Conservation (phyloP, 1,140 invertebrate species). For the Octopus bimaculoides region DNA sequence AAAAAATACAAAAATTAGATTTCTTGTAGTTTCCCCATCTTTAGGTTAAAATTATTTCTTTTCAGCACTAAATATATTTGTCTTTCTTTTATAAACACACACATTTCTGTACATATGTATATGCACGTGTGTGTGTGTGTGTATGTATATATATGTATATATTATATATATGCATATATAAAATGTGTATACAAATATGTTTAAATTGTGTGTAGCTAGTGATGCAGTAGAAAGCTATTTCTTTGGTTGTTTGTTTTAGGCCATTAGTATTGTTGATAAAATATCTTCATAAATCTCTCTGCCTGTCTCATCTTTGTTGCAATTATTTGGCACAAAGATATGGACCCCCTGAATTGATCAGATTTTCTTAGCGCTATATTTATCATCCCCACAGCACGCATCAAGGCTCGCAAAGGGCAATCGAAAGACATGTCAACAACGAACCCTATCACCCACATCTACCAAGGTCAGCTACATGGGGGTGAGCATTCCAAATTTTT, state of each 20-base stretch:
- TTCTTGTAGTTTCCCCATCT: too few species aligned
- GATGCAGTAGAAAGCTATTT: too few species aligned
- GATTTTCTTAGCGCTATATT: conserved; percentile 1
- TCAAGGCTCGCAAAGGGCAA: neutral
- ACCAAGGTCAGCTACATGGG: conserved; percentile 8
- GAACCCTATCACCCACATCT: conserved; percentile 2
- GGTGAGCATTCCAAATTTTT: conserved; percentile 6
- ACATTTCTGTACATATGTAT: neutral
- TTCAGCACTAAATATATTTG: too few species aligned
- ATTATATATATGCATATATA: neutral
- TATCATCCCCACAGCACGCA: conserved; percentile 8
- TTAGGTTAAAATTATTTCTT: too few species aligned
- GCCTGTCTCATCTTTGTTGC: too few species aligned
- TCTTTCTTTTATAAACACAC: too few species aligned
- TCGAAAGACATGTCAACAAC: conserved; percentile 4
- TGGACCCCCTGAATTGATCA: too few species aligned
- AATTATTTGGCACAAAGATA: too few species aligned
- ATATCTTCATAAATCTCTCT: neutral
- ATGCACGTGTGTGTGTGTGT: neutral
- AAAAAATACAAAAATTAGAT: too few species aligned
- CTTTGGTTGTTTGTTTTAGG: too few species aligned
- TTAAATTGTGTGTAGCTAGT: too few species aligned
- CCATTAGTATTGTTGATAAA: neutral
- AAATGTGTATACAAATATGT: too few species aligned
- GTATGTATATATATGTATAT: conserved; percentile 1